Conservation (phyloP, 2,113 vertebrate genomes). For the Rostratula benghalensis region DNA sequence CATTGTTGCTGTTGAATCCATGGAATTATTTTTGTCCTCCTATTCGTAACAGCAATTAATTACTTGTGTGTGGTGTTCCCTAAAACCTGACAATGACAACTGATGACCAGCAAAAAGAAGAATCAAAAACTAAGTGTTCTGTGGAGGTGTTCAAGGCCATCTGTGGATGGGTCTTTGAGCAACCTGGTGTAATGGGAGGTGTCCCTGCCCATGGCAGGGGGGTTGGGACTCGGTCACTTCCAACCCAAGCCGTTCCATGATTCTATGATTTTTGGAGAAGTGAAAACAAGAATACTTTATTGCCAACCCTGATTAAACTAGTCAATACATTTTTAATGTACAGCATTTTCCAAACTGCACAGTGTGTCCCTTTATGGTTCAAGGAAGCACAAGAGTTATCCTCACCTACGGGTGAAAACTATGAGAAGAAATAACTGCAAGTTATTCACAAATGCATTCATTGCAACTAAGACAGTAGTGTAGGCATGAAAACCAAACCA, state of each 20-base stretch:
- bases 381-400: background rate
- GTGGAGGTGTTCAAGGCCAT: no score
- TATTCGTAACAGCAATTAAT: background rate
- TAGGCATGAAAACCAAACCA: background rate
- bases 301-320: background rate
- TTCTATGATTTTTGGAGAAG: background rate
- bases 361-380: rapidly evolving
- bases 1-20: background rate
- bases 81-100: background rate
- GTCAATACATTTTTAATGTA: background rate
- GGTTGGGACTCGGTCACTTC: no score
- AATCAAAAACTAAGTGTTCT: background rate
- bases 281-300: background rate
- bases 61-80: background rate
- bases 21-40: background rate
- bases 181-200: no score
- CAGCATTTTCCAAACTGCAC: background rate
- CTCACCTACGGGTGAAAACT: background rate
- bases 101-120: background rate
- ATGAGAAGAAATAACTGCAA: background rate
- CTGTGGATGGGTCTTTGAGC: no score
- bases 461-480: background rate
- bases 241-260: no score
- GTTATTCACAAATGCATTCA: background rate
- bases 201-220: no score